A percentile compares a stretch with the other conserved stretches of the same genome.
Evolutionary conservation across 2,797 vertebrate species (phyloP).

Genomic region (Merluccius polli): DNA sequence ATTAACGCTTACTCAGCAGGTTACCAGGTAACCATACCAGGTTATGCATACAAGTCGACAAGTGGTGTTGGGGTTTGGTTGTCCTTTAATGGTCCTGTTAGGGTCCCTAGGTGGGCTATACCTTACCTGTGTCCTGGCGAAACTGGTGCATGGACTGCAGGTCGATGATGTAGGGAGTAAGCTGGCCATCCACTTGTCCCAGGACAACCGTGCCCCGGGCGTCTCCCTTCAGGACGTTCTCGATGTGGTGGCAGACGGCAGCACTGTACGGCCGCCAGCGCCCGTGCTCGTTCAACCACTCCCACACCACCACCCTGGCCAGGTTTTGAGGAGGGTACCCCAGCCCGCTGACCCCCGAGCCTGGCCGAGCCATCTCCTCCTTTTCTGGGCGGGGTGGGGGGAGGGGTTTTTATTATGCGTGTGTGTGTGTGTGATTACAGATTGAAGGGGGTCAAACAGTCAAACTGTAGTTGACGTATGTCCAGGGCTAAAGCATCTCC

Average conservation of each 20-base stretch:
- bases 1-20: neutral
- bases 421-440: neutral
- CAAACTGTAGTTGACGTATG: neutral
- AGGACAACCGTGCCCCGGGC: constrained; percentile 86
- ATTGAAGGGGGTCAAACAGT: neutral
- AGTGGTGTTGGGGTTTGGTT: neutral
- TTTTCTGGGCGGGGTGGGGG: neutral
- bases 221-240: constrained; percentile 89
- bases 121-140: constrained; percentile 94
- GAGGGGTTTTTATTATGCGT: neutral
- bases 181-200: constrained; percentile 89
- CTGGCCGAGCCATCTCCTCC: constrained; percentile 52
- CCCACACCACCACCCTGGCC: constrained; percentile 95
- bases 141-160: constrained; percentile 98
- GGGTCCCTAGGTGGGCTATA: neutral
- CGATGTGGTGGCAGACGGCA: constrained; percentile 90
- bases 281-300: constrained; percentile 94
- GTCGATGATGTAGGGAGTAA: constrained; percentile 92
- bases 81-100: neutral
- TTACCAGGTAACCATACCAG: neutral
- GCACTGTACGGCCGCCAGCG: constrained; percentile 94
- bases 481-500: constrained; percentile 49
- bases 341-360: constrained; percentile 67
- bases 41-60: neutral
- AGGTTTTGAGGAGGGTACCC: constrained; percentile 89